These are phyloP conservation scores for Leptodactylus fallax DNA, from an alignment of 2,797 vertebrate genomes.

Conservation along the genomic window DNA sequence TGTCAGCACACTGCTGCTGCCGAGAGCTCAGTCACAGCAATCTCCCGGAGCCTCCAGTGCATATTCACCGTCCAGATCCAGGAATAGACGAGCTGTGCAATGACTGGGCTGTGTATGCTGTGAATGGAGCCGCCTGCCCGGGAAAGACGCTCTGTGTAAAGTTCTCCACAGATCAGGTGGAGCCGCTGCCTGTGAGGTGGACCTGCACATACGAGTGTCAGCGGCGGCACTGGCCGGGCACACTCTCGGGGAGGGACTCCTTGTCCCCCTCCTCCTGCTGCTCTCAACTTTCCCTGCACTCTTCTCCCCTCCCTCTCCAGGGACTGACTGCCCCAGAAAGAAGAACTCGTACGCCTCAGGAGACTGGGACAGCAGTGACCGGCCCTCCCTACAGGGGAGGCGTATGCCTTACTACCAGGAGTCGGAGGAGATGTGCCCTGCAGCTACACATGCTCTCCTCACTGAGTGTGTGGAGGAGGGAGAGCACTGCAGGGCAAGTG, in stretches of 20 bases:
- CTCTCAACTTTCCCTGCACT: constrained; percentile 37
- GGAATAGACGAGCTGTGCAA: neutral
- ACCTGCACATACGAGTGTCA: constrained; percentile 12
- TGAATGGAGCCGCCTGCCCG: too few relatives aligned
- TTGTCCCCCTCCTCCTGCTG: constrained; percentile 13
- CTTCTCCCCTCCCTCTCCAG: constrained; percentile 41
- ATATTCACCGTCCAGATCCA: neutral
- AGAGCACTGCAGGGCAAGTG: constrained; percentile 7
- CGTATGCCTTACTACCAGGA: constrained; percentile 21
- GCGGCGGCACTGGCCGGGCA: too few relatives aligned
- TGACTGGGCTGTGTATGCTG: neutral
- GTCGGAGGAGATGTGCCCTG: constrained; percentile 28
- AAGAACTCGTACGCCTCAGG: constrained; percentile 38
- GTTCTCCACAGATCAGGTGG: constrained; percentile 39
- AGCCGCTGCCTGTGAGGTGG: constrained; percentile 37
- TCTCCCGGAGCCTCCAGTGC: neutral
- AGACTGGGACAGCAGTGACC: constrained; percentile 17
- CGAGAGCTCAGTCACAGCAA: neutral
- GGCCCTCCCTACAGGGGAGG: constrained; percentile 32
- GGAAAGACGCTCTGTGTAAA: neutral
- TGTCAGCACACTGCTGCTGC: neutral
- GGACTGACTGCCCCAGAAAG: constrained; percentile 50
- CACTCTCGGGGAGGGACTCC: too few relatives aligned
- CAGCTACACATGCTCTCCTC: constrained; percentile 30
- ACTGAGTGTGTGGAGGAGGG: neutral